Conservation (phyloP, 1,140 invertebrate species). For the Thaumatotibia leucotreta region DNA sequence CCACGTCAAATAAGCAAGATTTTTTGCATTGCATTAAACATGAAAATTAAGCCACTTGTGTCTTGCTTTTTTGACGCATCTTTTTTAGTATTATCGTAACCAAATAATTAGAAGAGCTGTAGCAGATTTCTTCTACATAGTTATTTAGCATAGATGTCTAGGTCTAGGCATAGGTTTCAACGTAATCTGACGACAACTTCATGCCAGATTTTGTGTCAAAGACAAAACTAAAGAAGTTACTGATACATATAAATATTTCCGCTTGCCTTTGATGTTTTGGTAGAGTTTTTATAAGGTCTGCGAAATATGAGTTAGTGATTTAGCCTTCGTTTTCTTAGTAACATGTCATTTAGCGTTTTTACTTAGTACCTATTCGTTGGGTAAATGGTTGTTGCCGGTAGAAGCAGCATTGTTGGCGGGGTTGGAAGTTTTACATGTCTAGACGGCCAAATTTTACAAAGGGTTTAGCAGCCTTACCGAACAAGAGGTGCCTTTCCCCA, state of each 20-base stretch:
- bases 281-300: not conserved
- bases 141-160: not conserved
- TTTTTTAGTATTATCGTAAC: not conserved
- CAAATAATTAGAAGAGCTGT: not conserved
- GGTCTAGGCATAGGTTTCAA: not conserved
- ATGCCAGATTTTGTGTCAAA: not conserved
- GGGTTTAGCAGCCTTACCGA: no score
- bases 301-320: not conserved
- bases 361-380: not conserved
- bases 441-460: no score
- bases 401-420: slow-evolving; percentile 9
- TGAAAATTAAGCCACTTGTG: not conserved
- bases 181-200: not conserved
- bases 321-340: not conserved
- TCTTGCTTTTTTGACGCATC: not conserved
- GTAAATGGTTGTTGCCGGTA: not conserved
- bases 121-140: not conserved
- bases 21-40: not conserved
- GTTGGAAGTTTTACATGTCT: not conserved
- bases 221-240: not conserved
- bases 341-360: not conserved
- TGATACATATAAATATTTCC: not conserved
- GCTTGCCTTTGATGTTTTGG: not conserved
- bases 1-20: not conserved
- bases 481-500: no score